Evolutionary conservation across 2,113 vertebrate genomes (phyloP).

Genomic region (Blennius ocellaris): DNA sequence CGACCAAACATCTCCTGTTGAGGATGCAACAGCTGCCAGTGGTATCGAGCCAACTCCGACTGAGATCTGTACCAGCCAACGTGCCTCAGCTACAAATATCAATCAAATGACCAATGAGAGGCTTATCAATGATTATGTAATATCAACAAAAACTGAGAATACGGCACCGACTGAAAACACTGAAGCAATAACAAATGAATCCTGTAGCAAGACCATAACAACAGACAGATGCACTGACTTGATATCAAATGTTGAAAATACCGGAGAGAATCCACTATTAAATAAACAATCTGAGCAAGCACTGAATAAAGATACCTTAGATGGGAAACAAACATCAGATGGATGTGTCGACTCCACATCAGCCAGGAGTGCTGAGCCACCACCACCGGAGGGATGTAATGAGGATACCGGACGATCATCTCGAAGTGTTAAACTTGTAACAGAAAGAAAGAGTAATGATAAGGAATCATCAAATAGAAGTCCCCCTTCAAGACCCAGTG

Average conservation of each 20-base stretch:
- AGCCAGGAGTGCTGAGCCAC: not conserved
- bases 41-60: not conserved
- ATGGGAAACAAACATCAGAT: not conserved
- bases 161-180: not conserved
- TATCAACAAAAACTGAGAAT: too few relatives aligned
- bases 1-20: not conserved
- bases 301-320: not conserved
- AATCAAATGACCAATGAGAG: too few relatives aligned
- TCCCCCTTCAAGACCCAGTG: not conserved
- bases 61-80: too few relatives aligned
- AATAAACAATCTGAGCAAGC: not conserved
- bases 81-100: too few relatives aligned
- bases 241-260: not conserved
- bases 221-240: not conserved
- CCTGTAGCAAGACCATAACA: not conserved
- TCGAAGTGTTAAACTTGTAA: too few relatives aligned
- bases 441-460: not conserved
- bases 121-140: too few relatives aligned
- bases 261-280: not conserved
- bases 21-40: not conserved
- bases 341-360: not conserved
- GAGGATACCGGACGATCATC: not conserved
- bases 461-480: not conserved
- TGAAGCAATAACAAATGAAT: not conserved
- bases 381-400: not conserved